Evolutionary conservation across 2,888 invertebrate genomes (phyloP).

Genomic region (Bedellia somnulentella): DNA sequence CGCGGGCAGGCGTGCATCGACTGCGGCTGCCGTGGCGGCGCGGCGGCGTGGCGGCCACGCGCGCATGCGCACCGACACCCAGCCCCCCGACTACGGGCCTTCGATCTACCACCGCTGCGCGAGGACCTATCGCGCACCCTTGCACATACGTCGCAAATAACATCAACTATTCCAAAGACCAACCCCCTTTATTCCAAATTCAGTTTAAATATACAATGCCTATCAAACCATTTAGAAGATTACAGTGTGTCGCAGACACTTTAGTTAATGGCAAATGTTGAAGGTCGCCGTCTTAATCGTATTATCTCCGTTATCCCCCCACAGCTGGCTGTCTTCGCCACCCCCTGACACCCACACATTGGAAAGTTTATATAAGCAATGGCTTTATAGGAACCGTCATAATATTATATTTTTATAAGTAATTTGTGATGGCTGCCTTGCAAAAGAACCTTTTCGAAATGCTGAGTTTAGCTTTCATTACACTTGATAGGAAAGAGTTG

Average conservation of each 20-base stretch:
- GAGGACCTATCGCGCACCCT: conserved; percentile 27
- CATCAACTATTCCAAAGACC: conserved; percentile 28
- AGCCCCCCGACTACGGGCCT: conserved; percentile 18
- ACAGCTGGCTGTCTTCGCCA: no score
- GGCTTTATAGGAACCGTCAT: background rate
- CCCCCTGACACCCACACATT: no score
- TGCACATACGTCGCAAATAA: conserved; percentile 44
- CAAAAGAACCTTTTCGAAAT: conserved; percentile 17
- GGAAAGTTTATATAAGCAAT: no score
- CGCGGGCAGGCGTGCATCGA: conserved; percentile 43
- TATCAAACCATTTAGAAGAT: no score
- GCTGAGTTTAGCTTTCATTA: conserved; percentile 22
- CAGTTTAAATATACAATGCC: no score
- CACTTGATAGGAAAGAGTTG: conserved; percentile 15
- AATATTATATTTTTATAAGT: background rate
- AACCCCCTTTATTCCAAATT: no score
- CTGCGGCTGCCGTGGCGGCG: conserved; percentile 35
- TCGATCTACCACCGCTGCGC: conserved; percentile 52
- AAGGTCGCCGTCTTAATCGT: conserved; percentile 1
- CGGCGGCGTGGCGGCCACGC: conserved; percentile 22
- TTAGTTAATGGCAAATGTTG: no score
- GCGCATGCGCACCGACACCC: conserved; percentile 15
- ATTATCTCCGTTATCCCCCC: no score
- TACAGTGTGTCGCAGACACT: no score
- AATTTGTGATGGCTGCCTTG: background rate